Evolutionary conservation across 2,797 vertebrate genomes (phyloP).

Genomic region (Halcyon badia): DNA sequence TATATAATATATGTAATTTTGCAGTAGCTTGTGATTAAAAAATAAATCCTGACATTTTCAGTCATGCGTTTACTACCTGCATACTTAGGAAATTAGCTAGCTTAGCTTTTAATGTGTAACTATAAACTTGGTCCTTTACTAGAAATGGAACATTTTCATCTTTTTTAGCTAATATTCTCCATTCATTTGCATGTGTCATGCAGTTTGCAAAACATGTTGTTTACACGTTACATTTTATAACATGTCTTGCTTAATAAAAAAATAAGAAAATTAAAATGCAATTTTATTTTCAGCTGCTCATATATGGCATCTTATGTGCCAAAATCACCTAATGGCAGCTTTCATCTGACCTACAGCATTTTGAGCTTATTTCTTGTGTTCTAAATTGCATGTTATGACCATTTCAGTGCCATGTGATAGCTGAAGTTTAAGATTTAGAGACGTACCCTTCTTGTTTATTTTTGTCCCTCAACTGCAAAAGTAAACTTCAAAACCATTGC

Average conservation of each 20-base stretch:
- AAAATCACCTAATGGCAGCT: conserved; percentile 3
- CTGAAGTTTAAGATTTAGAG: neutral
- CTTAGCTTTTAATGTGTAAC: neutral
- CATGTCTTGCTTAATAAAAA: neutral
- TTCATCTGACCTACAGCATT: neutral
- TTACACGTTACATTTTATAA: neutral
- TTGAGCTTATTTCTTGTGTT: neutral
- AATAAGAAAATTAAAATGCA: neutral
- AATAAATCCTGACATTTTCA: neutral
- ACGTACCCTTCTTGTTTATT: neutral
- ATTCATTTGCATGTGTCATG: neutral
- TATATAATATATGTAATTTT: neutral
- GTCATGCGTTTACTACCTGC: neutral
- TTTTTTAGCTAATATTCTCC: neutral
- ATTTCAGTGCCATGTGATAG: neutral
- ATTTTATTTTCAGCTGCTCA: neutral
- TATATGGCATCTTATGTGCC: neutral
- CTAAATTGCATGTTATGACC: neutral
- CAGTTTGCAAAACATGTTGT: neutral
- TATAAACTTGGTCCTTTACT: neutral
- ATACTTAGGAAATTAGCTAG: neutral
- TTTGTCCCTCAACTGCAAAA: neutral
- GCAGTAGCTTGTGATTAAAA: neutral
- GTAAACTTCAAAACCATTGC: conserved; percentile 26
- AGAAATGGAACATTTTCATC: neutral